A percentile compares a stretch with the other conserved stretches of the same genome.
Evolutionary conservation across 2,888 invertebrate species (phyloP).

Genomic region (Diadegma fenestrale): DNA sequence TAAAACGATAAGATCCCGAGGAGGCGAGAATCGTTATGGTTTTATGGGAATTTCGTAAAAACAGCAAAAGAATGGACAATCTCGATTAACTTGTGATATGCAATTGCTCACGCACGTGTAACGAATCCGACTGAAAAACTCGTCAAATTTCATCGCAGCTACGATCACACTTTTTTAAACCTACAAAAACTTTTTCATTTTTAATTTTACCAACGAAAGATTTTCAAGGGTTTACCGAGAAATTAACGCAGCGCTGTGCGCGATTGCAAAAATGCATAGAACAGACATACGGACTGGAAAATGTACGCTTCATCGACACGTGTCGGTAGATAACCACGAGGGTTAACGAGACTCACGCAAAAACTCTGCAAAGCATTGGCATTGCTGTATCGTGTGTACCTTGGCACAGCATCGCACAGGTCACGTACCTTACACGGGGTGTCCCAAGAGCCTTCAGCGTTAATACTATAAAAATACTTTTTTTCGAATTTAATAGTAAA

Average conservation of each 20-base stretch:
- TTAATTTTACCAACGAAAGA: neutral
- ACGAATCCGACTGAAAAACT: neutral
- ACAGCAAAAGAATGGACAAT: neutral
- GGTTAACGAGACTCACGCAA: slow-evolving; percentile 48
- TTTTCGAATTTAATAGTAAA: too few relatives aligned
- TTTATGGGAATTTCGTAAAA: neutral
- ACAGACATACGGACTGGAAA: neutral
- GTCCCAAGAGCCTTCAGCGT: neutral
- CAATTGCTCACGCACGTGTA: neutral
- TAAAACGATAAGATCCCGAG: slow-evolving; percentile 6
- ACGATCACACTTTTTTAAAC: neutral
- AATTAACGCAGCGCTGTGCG: neutral
- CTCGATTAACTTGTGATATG: neutral
- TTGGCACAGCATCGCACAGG: slow-evolving; percentile 22
- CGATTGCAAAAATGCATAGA: neutral
- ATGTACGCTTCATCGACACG: slow-evolving; percentile 20
- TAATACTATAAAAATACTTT: neutral
- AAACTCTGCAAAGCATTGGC: slow-evolving; percentile 17
- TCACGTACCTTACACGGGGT: slow-evolving; percentile 34
- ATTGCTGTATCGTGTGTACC: slow-evolving; percentile 15
- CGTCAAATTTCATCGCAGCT: neutral
- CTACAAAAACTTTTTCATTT: neutral
- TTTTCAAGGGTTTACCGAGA: neutral
- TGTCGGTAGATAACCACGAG: slow-evolving; percentile 23
- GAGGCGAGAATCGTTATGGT: slow-evolving; percentile 16